Evolutionary conservation across 2,888 invertebrate species (phyloP).

Genomic region (Tigriopus californicus): DNA sequence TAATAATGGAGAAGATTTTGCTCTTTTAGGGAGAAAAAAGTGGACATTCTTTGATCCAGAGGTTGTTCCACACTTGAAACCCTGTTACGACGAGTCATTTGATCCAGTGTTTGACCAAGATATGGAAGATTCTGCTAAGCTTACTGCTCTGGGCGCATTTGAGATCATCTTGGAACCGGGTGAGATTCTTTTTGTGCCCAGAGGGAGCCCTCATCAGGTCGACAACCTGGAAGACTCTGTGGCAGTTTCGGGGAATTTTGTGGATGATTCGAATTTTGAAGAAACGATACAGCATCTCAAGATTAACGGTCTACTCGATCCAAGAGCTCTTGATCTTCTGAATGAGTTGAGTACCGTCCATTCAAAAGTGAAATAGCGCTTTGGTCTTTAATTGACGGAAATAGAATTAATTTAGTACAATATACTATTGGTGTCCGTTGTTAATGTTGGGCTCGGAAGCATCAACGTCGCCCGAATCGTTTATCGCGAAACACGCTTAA

Average conservation of each 20-base stretch:
- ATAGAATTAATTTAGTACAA: no score
- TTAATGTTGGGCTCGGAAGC: no score
- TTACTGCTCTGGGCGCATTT: background rate
- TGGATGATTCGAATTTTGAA: constrained; percentile 23
- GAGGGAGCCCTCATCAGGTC: constrained; percentile 25
- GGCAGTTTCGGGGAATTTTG: constrained; percentile 26
- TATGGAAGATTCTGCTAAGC: background rate
- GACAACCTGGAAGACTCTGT: constrained; percentile 24
- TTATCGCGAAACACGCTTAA: no score
- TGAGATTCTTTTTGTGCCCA: constrained; percentile 25
- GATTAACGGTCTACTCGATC: constrained; percentile 22
- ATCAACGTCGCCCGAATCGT: no score
- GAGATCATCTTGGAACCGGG: constrained; percentile 20
- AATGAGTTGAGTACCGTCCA: no score
- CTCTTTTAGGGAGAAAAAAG: constrained; percentile 20
- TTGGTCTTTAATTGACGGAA: no score
- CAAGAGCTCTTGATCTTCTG: constrained; percentile 19
- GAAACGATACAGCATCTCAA: constrained; percentile 22
- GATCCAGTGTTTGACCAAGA: constrained; percentile 3
- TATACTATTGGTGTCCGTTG: no score
- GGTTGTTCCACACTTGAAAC: constrained; percentile 19
- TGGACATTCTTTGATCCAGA: constrained; percentile 24
- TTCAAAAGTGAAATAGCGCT: no score
- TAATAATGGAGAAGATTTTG: background rate
- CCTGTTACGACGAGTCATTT: background rate